These are phyloP conservation scores for Copsychus sechellarum DNA, from an alignment of 2,113 vertebrate genomes.

Conservation along the genomic window DNA sequence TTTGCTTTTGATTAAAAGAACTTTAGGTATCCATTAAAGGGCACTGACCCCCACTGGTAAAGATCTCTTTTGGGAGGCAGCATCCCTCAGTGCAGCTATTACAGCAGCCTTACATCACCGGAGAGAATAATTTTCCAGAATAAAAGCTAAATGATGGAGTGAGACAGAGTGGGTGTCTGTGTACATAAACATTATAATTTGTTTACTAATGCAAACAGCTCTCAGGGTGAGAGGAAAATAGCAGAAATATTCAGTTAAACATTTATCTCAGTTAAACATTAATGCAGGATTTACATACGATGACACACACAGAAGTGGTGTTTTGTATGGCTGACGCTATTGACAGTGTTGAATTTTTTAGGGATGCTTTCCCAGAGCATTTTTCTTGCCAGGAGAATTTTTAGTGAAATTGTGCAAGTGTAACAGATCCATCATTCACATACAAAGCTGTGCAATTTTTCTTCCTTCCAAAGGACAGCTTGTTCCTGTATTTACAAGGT, in stretches of 20 bases:
- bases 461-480: constrained; percentile 1
- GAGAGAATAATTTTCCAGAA: neutral
- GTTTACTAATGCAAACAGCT: constrained; percentile 2
- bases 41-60: neutral
- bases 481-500: neutral
- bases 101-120: neutral
- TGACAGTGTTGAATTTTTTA: neutral
- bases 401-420: neutral
- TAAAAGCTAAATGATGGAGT: neutral
- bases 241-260: constrained; percentile 13
- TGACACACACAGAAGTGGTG: neutral
- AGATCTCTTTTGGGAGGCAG: neutral
- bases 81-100: neutral
- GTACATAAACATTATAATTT: neutral
- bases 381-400: constrained; percentile 2
- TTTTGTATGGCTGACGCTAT: neutral
- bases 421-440: neutral
- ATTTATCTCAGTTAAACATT: neutral
- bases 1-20: constrained; percentile 10
- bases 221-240: neutral
- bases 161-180: neutral
- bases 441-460: neutral
- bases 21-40: neutral
- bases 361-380: neutral
- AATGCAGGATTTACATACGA: neutral